phyloP scores from a whole-genome alignment of 2,888 invertebrate genomes.

The Xestia xanthographa region DNA sequence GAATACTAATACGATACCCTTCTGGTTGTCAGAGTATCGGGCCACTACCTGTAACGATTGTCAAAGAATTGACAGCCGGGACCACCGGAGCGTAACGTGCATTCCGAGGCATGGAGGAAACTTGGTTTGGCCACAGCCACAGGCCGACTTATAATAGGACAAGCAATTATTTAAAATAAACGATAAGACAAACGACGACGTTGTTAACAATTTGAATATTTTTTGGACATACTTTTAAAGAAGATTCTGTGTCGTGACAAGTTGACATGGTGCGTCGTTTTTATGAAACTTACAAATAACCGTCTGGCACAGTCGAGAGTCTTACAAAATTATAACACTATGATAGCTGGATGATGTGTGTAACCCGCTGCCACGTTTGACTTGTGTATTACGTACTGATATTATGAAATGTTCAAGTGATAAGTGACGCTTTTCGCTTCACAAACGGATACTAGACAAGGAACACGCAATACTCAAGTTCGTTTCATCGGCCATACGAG shows the following conservation, averaged over 20 bases:
- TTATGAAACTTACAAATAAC: conserved; percentile 26
- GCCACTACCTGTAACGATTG: not conserved
- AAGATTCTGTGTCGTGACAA: conserved; percentile 3
- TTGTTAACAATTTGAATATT: not conserved
- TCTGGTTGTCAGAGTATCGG: not conserved
- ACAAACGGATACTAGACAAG: not conserved
- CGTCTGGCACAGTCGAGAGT: conserved; percentile 4
- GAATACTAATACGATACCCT: not conserved
- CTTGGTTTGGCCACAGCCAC: not conserved
- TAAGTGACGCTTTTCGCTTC: conserved; percentile 30
- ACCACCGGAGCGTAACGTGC: not conserved
- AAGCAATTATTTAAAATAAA: not conserved
- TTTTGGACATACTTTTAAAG: conserved; percentile 10
- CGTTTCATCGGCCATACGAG: not conserved
- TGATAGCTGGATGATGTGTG: conserved; percentile 40
- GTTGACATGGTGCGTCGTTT: conserved; percentile 22
- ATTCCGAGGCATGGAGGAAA: not conserved
- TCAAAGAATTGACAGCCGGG: not conserved
- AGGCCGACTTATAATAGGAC: not conserved
- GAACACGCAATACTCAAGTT: conserved; percentile 1
- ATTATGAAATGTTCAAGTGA: conserved; percentile 36
- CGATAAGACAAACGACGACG: not conserved
- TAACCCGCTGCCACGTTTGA: conserved; percentile 42
- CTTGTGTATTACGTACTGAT: conserved; percentile 37
- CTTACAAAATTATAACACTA: conserved; percentile 36